These are phyloP conservation scores for Mesodorylaimus sp. DNA, from an alignment of 2,888 invertebrate genomes.

Conservation along the genomic window DNA sequence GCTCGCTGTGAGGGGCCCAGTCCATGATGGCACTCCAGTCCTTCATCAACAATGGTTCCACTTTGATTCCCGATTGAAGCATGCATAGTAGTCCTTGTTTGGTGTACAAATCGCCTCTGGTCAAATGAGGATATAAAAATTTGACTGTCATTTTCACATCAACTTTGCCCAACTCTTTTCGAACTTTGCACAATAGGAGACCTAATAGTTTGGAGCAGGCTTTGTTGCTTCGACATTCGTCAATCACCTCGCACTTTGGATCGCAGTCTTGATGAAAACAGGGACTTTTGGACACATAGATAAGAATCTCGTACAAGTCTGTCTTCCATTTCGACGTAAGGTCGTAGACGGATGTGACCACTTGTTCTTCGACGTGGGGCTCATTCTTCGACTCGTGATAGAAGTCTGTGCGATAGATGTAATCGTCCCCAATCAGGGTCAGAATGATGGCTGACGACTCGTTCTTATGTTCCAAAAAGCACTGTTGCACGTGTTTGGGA, in stretches of 20 bases:
- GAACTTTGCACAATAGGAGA: constrained; percentile 25
- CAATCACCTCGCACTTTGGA: constrained; percentile 29
- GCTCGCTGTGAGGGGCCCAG: constrained; percentile 26
- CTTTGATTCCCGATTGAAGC: constrained; percentile 25
- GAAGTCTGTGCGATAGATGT: constrained; percentile 28
- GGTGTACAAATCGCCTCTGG: constrained; percentile 29
- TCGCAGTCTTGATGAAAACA: constrained; percentile 31
- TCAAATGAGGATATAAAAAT: constrained; percentile 29
- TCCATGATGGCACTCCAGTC: constrained; percentile 30
- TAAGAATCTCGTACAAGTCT: constrained; percentile 27
- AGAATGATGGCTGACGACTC: constrained; percentile 27
- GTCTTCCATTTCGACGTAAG: constrained; percentile 28
- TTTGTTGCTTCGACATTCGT: constrained; percentile 28
- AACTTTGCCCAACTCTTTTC: constrained; percentile 28
- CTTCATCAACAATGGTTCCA: constrained; percentile 28
- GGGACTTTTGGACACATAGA: constrained; percentile 29
- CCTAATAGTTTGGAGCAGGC: constrained; percentile 28
- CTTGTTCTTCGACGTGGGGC: constrained; percentile 29
- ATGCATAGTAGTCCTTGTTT: constrained; percentile 29
- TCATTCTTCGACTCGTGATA: constrained; percentile 28
- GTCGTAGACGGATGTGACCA: constrained; percentile 28
- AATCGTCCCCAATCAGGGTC: constrained; percentile 27
- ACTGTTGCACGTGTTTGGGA: constrained; percentile 29
- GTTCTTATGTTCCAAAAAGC: constrained; percentile 29
- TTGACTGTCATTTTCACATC: constrained; percentile 30